These are phyloP conservation scores for Clusia tigrina DNA, from an alignment of 2,888 invertebrate species.

Conservation along the genomic window DNA sequence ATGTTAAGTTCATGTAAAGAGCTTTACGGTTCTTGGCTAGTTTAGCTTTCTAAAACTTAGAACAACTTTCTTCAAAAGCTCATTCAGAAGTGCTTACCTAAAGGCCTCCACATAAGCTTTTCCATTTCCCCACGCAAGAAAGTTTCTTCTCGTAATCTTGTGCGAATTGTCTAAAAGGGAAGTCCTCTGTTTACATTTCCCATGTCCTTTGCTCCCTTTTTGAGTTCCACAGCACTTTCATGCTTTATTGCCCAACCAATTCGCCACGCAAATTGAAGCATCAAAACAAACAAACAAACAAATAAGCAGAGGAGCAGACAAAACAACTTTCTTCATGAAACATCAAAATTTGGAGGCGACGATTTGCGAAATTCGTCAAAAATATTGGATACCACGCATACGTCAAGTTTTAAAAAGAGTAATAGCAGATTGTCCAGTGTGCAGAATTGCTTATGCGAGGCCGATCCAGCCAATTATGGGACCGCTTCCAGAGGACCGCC, in stretches of 20 bases:
- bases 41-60: no score
- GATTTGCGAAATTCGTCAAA: background rate
- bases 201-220: background rate
- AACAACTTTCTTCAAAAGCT: no score
- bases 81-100: no score
- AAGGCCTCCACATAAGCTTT: no score
- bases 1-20: no score
- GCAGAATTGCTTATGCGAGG: background rate
- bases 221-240: background rate
- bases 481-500: constrained; percentile 18
- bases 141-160: no score
- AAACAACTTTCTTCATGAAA: no score
- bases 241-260: background rate
- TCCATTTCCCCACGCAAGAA: no score
- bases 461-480: constrained; percentile 34
- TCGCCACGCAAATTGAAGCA: constrained; percentile 68
- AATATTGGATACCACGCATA: background rate
- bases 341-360: no score
- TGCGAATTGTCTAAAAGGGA: no score
- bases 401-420: background rate
- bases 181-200: constrained; percentile 1
- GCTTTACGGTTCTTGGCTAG: no score
- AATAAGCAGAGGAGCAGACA: constrained; percentile 9
- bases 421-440: background rate
- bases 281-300: constrained; percentile 65